Percentiles rank a stretch among this genome's conserved stretches.
Conservation (phyloP, 2,888 invertebrate species). For the Anthophora plumipes region DNA sequence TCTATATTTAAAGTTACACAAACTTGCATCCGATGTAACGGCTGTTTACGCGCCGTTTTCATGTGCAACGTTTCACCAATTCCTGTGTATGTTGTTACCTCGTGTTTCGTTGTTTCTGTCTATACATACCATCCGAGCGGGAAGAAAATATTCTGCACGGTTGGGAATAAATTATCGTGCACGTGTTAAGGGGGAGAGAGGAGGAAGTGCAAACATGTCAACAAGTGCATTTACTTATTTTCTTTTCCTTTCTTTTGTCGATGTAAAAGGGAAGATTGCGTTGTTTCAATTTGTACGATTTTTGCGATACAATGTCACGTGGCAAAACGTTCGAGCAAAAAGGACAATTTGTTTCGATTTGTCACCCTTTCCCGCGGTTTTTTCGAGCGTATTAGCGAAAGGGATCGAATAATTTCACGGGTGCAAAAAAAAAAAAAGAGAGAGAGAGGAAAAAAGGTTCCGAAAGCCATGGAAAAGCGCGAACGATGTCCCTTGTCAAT, state of each 20-base stretch:
- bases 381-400: slow-evolving; percentile 37
- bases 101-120: not conserved
- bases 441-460: too few relatives aligned
- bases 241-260: not conserved
- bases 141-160: not conserved
- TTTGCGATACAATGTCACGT: too few relatives aligned
- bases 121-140: not conserved
- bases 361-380: too few relatives aligned
- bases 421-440: slow-evolving; percentile 18
- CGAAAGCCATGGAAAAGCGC: slow-evolving; percentile 1
- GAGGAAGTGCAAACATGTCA: not conserved
- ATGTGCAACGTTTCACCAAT: not conserved
- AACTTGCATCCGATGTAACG: not conserved
- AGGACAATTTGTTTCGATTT: not conserved
- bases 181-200: not conserved
- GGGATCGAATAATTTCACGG: not conserved
- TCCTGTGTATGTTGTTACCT: slow-evolving; percentile 6
- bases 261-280: too few relatives aligned
- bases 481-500: slow-evolving; percentile 62
- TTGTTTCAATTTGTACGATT: too few relatives aligned
- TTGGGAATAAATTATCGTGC: slow-evolving; percentile 5
- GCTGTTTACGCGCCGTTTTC: slow-evolving; percentile 16
- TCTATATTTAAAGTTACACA: slow-evolving; percentile 44
- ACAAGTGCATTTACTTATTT: not conserved
- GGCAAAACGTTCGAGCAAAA: not conserved